Evolutionary conservation across 2,113 vertebrate species (phyloP).

Genomic region (Solenodon paradoxus): DNA sequence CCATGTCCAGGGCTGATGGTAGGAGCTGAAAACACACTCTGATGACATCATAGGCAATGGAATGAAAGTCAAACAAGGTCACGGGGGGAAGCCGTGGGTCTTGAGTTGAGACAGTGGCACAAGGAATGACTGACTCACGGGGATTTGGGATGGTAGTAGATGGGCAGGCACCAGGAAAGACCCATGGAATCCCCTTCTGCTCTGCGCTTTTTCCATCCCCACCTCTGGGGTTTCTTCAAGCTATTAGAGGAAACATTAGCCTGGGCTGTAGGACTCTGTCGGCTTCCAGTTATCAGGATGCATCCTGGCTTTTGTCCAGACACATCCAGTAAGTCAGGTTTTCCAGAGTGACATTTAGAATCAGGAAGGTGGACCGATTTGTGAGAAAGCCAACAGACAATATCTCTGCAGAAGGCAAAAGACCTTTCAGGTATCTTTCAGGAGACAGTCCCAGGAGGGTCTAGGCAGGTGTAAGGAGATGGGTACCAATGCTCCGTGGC

Average conservation of each 20-base stretch:
- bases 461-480: background rate
- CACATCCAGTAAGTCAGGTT: background rate
- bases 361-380: background rate
- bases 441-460: background rate
- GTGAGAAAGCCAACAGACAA: background rate
- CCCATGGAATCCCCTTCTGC: background rate
- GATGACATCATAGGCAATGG: background rate
- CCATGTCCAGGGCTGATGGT: background rate
- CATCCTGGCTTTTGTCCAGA: background rate
- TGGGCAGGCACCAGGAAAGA: background rate
- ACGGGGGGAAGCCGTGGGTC: accelerated
- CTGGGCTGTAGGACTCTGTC: background rate
- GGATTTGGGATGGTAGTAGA: background rate
- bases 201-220: background rate
- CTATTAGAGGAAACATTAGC: background rate
- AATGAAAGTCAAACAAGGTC: background rate
- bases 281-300: background rate
- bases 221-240: background rate
- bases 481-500: background rate
- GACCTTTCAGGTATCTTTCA: background rate
- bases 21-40: background rate
- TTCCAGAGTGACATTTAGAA: background rate
- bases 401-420: background rate
- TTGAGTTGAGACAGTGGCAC: background rate
- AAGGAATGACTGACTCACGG: background rate